Conservation (phyloP, 2,797 vertebrate genomes). For the Diceros bicornis region DNA sequence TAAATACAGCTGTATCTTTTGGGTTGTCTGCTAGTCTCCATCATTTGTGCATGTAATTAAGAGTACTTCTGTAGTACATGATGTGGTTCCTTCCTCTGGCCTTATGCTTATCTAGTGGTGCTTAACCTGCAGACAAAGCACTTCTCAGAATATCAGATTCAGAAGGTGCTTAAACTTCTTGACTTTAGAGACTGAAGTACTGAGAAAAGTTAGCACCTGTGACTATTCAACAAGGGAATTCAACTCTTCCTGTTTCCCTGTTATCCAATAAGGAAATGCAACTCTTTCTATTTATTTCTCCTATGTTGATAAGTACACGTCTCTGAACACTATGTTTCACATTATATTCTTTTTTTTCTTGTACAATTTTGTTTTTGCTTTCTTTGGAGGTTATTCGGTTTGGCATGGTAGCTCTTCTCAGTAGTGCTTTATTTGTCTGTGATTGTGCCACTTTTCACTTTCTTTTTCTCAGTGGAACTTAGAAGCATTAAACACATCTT, state of each 20-base stretch:
- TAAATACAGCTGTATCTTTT: constrained; percentile 35
- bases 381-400: constrained; percentile 61
- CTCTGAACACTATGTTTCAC: constrained; percentile 46
- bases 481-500: constrained; percentile 86
- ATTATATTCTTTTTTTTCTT: constrained; percentile 62
- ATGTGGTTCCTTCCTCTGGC: constrained; percentile 62
- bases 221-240: background rate
- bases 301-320: background rate
- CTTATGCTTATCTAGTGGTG: constrained; percentile 24
- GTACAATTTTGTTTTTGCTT: constrained; percentile 65
- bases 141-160: constrained; percentile 5
- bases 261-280: background rate
- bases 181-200: background rate
- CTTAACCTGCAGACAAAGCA: background rate
- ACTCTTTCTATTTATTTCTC: constrained; percentile 4
- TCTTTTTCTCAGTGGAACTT: constrained; percentile 85
- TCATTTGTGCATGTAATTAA: constrained; percentile 21
- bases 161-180: constrained; percentile 37
- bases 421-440: constrained; percentile 60
- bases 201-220: background rate
- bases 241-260: background rate
- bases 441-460: constrained; percentile 86
- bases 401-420: constrained; percentile 37
- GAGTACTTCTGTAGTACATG: background rate
- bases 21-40: background rate